phyloP scores from a whole-genome alignment of 2,113 vertebrate genomes.

The Apteryx mantelli region DNA sequence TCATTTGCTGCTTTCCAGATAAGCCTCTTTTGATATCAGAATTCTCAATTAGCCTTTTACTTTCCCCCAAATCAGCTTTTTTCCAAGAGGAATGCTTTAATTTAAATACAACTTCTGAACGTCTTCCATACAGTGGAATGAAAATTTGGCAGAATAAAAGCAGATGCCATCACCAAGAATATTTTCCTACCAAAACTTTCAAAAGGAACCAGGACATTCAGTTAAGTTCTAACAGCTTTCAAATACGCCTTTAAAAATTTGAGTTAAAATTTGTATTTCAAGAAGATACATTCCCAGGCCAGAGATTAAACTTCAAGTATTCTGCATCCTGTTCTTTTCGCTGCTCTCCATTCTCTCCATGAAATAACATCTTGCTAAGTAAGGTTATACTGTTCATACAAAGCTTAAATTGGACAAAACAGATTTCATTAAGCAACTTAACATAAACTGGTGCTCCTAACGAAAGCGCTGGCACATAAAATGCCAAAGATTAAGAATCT shows the following conservation, averaged over 20 bases:
- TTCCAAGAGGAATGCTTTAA: not conserved
- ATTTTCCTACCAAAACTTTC: not conserved
- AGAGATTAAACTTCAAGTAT: not conserved
- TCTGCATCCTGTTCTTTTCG: not conserved
- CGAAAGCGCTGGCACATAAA: not conserved
- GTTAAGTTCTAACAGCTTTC: not conserved
- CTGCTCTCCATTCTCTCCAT: not conserved
- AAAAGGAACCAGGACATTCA: not conserved
- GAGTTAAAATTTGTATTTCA: not conserved
- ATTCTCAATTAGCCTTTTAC: not conserved
- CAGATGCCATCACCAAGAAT: not conserved
- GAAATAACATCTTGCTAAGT: not conserved
- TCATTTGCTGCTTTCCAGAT: not conserved
- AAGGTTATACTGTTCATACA: not conserved
- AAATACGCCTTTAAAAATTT: not conserved
- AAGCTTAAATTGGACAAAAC: not conserved
- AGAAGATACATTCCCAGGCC: not conserved
- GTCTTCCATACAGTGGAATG: not conserved
- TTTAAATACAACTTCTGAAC: not conserved
- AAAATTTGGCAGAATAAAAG: not conserved
- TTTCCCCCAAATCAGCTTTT: not conserved
- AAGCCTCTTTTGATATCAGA: not conserved
- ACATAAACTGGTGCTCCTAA: not conserved
- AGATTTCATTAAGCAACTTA: not conserved
- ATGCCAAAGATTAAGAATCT: not conserved